Percentiles rank a stretch among this genome's conserved stretches.
phyloP scores from a whole-genome alignment of 2,888 invertebrate species.

The Aphidoletes aphidimyza region DNA sequence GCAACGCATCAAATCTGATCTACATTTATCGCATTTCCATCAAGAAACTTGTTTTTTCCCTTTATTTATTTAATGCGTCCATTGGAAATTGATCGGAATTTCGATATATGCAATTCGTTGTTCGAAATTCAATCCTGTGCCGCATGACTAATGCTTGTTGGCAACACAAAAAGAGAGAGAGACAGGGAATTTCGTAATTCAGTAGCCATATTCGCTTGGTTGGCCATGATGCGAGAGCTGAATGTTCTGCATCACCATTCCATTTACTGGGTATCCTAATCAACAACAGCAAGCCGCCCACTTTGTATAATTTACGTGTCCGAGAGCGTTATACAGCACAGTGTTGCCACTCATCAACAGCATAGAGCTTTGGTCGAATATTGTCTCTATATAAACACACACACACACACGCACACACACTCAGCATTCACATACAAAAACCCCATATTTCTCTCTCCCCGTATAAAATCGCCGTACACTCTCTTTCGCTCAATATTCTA shows the following conservation, averaged over 20 bases:
- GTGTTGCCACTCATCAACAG: conserved; percentile 2
- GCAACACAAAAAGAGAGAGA: background rate
- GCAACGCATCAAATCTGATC: too few relatives aligned
- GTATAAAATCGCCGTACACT: too few relatives aligned
- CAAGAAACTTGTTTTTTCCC: too few relatives aligned
- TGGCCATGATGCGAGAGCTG: background rate
- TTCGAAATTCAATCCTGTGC: background rate
- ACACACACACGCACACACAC: background rate
- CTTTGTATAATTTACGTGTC: conserved; percentile 50
- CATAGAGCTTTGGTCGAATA: conserved; percentile 17
- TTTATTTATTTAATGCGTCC: too few relatives aligned
- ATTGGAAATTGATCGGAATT: background rate
- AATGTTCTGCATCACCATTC: conserved; percentile 27
- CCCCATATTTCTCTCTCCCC: too few relatives aligned
- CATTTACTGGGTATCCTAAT: background rate
- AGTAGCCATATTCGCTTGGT: background rate
- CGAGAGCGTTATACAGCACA: background rate
- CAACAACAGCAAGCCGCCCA: conserved; percentile 54
- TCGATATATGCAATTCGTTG: too few relatives aligned
- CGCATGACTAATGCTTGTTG: background rate
- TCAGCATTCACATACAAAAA: too few relatives aligned
- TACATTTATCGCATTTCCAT: too few relatives aligned
- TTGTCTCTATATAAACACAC: background rate
- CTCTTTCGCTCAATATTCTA: background rate
- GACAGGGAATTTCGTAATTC: background rate